Conservation (phyloP, 2,113 vertebrate genomes). For the Puma concolor region DNA sequence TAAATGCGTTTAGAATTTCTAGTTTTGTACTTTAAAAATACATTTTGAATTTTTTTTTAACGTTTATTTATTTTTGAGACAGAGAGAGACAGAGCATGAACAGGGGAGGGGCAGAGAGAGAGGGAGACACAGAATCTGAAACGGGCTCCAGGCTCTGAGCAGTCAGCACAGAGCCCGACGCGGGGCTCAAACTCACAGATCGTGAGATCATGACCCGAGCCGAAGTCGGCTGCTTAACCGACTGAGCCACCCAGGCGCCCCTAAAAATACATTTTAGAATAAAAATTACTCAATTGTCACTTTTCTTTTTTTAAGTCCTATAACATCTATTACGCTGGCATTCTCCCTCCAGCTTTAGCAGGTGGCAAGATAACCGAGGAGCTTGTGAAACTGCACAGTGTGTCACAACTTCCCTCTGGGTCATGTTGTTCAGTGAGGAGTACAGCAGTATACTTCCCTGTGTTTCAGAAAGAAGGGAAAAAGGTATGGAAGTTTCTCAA, state of each 20-base stretch:
- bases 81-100: too few species aligned
- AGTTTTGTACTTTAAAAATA: not conserved
- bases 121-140: too few species aligned
- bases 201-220: too few species aligned
- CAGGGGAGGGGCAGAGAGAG: too few species aligned
- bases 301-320: not conserved
- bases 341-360: not conserved
- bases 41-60: not conserved
- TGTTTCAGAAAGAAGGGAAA: not conserved
- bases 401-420: not conserved
- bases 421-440: not conserved
- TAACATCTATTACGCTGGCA: not conserved
- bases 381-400: not conserved
- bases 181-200: too few species aligned
- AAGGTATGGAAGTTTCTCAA: not conserved
- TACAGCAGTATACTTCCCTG: not conserved
- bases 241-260: too few species aligned
- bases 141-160: too few species aligned
- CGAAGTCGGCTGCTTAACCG: too few species aligned
- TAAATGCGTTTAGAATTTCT: not conserved
- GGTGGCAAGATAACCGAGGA: not conserved
- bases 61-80: too few species aligned
- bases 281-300: not conserved
- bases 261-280: not conserved
- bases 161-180: too few species aligned